Conservation (phyloP, 2,797 vertebrate genomes). For the Lagothrix lagotricha region DNA sequence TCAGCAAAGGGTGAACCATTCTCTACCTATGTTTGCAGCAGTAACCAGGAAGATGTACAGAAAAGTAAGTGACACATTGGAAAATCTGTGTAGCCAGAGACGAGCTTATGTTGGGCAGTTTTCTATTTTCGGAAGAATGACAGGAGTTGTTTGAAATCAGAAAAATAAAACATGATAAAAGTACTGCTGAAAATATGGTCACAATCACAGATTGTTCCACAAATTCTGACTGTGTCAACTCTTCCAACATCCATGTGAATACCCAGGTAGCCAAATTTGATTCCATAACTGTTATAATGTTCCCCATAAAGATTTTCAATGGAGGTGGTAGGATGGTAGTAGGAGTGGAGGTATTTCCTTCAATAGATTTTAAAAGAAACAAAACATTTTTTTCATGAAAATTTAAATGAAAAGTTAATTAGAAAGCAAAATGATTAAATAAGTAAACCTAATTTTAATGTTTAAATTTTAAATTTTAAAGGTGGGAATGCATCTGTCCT, state of each 20-base stretch:
- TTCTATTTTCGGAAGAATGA: not conserved
- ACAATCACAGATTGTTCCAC: not conserved
- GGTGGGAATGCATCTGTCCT: not conserved
- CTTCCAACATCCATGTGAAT: not conserved
- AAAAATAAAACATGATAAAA: not conserved
- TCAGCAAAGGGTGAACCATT: not conserved
- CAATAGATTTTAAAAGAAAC: not conserved
- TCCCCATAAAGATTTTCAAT: not conserved
- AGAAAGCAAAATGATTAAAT: not conserved
- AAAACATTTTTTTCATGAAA: not conserved
- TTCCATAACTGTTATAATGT: not conserved
- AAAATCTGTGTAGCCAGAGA: not conserved
- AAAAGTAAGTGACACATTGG: not conserved
- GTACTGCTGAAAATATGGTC: not conserved
- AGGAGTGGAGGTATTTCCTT: not conserved
- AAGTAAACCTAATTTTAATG: not conserved
- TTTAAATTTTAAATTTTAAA: not conserved
- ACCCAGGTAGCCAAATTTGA: not conserved
- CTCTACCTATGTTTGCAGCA: not conserved
- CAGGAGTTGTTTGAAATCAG: not conserved
- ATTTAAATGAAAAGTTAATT: not conserved
- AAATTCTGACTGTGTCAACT: not conserved
- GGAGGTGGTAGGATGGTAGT: too few species aligned
- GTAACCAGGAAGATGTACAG: not conserved
- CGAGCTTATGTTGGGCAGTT: not conserved